phyloP scores from a whole-genome alignment of 2,113 vertebrate species.

The Pseudorhombus dupliciocellatus region DNA sequence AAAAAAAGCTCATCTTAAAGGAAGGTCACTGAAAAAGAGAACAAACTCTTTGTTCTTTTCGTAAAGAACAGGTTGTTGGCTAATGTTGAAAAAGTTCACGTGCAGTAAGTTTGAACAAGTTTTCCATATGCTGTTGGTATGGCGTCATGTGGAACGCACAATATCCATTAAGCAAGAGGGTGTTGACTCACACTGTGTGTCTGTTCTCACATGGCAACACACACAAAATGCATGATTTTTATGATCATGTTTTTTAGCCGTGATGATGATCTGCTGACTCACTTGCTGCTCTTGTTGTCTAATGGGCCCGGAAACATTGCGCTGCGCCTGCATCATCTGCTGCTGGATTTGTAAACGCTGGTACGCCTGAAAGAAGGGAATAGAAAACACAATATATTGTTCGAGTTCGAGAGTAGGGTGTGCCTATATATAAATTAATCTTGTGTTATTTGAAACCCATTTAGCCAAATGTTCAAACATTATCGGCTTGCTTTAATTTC shows the following conservation, averaged over 20 bases:
- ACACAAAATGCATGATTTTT: neutral
- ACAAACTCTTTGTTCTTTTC: neutral
- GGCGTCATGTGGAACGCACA: constrained; percentile 1
- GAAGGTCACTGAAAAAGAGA: neutral
- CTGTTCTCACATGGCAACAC: neutral
- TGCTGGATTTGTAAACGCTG: constrained; percentile 99
- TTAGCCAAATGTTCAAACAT: neutral
- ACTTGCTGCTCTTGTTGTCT: constrained; percentile 99
- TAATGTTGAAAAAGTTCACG: neutral
- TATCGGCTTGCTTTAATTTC: neutral
- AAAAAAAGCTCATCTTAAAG: neutral
- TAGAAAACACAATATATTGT: neutral
- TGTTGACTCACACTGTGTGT: neutral
- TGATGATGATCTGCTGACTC: constrained; percentile 60
- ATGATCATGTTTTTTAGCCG: constrained; percentile 2
- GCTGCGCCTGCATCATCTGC: constrained; percentile 99
- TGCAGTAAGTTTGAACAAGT: neutral
- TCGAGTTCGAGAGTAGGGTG: neutral
- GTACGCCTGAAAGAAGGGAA: constrained; percentile 85
- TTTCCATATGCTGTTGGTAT: neutral
- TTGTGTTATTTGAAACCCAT: neutral
- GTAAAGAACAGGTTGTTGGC: constrained; percentile 14
- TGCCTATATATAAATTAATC: neutral
- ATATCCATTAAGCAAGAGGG: neutral
- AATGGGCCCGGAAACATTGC: constrained; percentile 97